phyloP scores from a whole-genome alignment of 2,113 vertebrate genomes.

The Periophthalmus modestus region DNA sequence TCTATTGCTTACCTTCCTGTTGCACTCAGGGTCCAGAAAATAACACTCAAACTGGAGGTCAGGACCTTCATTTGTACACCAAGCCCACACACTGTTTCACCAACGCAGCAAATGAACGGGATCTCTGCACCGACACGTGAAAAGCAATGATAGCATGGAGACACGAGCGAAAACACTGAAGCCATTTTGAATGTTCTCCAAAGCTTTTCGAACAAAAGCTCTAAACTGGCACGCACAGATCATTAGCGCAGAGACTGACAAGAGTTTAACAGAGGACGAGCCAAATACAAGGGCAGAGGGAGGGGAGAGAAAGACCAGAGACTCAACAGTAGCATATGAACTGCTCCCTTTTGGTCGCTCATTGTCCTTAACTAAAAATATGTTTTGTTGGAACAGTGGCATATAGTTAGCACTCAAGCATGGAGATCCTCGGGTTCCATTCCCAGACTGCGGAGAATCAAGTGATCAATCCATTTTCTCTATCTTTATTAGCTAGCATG shows the following conservation, averaged over 20 bases:
- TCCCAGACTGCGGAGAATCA: background rate
- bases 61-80: constrained; percentile 1
- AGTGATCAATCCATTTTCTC: too few species aligned
- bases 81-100: background rate
- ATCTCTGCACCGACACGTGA: background rate
- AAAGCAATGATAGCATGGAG: background rate
- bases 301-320: background rate
- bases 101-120: background rate
- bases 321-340: background rate
- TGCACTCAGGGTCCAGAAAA: background rate
- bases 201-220: constrained; percentile 2
- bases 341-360: background rate
- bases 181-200: background rate
- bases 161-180: background rate
- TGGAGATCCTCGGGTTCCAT: background rate
- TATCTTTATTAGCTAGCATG: too few species aligned
- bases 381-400: background rate
- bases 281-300: constrained; percentile 25
- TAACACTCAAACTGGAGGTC: constrained; percentile 9
- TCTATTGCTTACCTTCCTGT: background rate
- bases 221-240: constrained; percentile 9
- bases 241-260: constrained; percentile 17
- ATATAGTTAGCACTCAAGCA: background rate
- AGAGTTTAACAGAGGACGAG: constrained; percentile 7
- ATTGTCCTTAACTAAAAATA: background rate